phyloP scores from a whole-genome alignment of 2,113 vertebrate species.

The Hemibagrus wyckioides region DNA sequence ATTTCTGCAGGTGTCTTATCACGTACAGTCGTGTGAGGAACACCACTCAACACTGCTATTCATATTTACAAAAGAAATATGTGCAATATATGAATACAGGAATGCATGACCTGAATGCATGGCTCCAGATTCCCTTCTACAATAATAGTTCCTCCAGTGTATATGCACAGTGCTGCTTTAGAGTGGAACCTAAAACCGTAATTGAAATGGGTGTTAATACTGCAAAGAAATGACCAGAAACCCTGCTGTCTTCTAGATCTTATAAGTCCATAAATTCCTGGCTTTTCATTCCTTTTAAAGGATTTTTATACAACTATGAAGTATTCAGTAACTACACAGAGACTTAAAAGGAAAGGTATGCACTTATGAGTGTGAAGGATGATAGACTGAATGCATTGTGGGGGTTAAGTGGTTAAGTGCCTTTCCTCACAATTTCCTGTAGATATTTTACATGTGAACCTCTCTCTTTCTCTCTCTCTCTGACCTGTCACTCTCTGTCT shows the following conservation, averaged over 20 bases:
- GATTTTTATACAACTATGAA: not conserved
- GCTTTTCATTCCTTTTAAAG: not conserved
- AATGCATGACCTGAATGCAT: not conserved
- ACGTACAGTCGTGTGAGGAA: constrained; percentile 10
- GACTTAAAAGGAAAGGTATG: not conserved
- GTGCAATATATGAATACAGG: not conserved
- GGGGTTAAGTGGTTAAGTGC: not conserved
- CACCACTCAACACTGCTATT: no score
- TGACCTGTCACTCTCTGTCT: not conserved
- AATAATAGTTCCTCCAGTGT: not conserved
- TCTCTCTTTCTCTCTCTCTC: not conserved
- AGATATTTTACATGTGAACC: not conserved
- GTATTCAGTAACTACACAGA: not conserved
- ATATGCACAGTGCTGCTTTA: not conserved
- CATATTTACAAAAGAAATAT: not conserved
- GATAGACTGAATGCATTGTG: not conserved
- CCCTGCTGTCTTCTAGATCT: not conserved
- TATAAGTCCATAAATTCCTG: not conserved
- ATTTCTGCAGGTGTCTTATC: constrained; percentile 11
- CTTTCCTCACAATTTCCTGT: not conserved
- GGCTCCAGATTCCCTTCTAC: not conserved
- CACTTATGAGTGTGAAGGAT: not conserved
- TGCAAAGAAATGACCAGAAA: not conserved
- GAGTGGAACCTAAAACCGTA: not conserved
- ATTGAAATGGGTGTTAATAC: not conserved